Evolutionary conservation across 2,797 vertebrate species (phyloP).

Genomic region (Streptopelia turtur): DNA sequence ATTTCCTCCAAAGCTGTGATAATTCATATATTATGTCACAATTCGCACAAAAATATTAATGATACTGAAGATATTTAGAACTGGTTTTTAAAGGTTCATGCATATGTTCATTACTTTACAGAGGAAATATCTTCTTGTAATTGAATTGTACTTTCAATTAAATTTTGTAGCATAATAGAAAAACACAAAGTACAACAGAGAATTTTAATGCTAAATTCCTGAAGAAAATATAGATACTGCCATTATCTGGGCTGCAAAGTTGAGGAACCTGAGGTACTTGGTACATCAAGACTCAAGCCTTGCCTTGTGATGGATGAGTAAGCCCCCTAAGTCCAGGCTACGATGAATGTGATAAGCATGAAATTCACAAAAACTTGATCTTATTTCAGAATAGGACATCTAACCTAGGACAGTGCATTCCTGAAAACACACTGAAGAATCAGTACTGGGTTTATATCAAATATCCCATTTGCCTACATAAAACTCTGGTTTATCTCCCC

Average conservation of each 20-base stretch:
- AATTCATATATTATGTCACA: background rate
- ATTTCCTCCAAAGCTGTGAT: background rate
- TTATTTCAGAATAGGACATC: background rate
- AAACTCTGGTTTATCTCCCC: background rate
- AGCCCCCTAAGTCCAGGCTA: background rate
- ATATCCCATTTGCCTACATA: background rate
- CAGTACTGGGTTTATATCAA: background rate
- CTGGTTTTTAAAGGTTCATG: background rate
- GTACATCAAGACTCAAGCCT: background rate
- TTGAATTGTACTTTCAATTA: slow-evolving; percentile 5
- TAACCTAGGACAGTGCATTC: background rate
- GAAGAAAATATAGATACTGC: background rate
- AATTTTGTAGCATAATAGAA: background rate
- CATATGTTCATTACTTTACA: background rate
- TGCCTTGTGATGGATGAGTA: background rate
- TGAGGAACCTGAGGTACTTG: background rate
- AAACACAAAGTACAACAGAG: background rate
- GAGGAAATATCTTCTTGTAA: background rate
- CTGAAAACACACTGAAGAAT: background rate
- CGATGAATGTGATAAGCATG: background rate
- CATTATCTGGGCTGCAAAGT: background rate
- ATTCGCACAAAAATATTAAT: background rate
- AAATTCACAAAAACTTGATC: background rate
- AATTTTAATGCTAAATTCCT: background rate
- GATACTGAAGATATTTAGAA: background rate